Conservation (phyloP, 2,113 vertebrate genomes). For the Oryzias woworae region DNA sequence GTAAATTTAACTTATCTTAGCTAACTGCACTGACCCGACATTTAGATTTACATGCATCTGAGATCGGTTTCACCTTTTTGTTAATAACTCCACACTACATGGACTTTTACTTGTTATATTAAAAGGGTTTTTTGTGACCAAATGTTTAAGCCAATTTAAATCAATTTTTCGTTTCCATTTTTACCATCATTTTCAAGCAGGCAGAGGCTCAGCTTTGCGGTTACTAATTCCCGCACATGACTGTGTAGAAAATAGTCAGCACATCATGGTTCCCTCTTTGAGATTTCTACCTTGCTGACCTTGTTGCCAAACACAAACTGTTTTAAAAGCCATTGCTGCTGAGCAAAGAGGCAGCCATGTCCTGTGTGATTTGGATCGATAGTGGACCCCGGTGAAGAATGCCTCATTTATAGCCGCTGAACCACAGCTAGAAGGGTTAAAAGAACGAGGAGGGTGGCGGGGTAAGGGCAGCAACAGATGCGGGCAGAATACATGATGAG, state of each 20-base stretch:
- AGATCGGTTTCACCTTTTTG: too few relatives aligned
- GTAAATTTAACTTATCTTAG: too few relatives aligned
- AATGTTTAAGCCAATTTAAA: too few relatives aligned
- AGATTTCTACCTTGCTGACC: conserved; percentile 50
- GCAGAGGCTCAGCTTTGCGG: too few relatives aligned
- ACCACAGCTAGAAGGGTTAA: conserved; percentile 72
- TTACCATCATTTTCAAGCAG: too few relatives aligned
- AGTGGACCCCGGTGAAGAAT: conserved; percentile 38
- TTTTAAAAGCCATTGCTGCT: conserved; percentile 52
- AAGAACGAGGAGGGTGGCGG: conserved; percentile 53
- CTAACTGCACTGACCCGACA: too few relatives aligned
- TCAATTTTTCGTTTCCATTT: too few relatives aligned
- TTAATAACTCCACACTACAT: too few relatives aligned
- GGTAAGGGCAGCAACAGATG: conserved; percentile 43
- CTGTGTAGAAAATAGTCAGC: not conserved
- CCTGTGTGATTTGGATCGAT: conserved; percentile 67
- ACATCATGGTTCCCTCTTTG: conserved; percentile 29
- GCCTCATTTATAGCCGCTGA: conserved; percentile 65
- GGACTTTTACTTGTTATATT: too few relatives aligned
- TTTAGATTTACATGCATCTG: too few relatives aligned
- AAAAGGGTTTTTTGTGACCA: too few relatives aligned
- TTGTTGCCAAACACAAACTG: conserved; percentile 51
- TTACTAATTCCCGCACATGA: too few relatives aligned
- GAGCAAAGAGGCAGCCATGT: conserved; percentile 41
- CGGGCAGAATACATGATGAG: conserved; percentile 56